Conservation (phyloP, 2,888 invertebrate genomes). For the Eurois occulta region DNA sequence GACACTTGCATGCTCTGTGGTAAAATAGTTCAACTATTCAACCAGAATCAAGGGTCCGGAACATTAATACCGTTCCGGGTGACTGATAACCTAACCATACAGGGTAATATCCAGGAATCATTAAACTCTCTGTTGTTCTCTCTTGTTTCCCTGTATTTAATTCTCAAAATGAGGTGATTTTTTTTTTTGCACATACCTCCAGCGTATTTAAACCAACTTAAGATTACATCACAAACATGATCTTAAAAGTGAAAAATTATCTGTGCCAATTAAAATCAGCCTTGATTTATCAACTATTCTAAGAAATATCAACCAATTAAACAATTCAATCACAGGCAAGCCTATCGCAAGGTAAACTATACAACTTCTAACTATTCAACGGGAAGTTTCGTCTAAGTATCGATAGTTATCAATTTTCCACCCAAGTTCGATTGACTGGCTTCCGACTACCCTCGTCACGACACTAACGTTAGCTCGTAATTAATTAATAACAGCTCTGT, state of each 20-base stretch:
- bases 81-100: not conserved
- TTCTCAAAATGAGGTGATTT: not conserved
- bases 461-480: slow-evolving; percentile 30
- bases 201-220: not conserved
- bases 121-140: not conserved
- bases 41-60: not conserved
- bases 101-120: not conserved
- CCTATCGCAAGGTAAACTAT: slow-evolving; percentile 8
- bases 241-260: not conserved
- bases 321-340: slow-evolving; percentile 3
- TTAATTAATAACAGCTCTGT: slow-evolving; percentile 55
- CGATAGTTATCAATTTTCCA: slow-evolving; percentile 52
- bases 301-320: not conserved
- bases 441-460: slow-evolving; percentile 47
- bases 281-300: not conserved
- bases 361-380: slow-evolving; percentile 19
- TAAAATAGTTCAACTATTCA: not conserved
- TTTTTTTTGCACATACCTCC: no score
- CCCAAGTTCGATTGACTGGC: slow-evolving; percentile 48
- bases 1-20: not conserved
- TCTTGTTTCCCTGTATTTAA: not conserved
- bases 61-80: not conserved
- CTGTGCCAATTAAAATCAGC: not conserved
- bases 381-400: slow-evolving; percentile 32
- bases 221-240: not conserved